Evolutionary conservation across 2,113 vertebrate species (phyloP).

Genomic region (Lepus europaeus): DNA sequence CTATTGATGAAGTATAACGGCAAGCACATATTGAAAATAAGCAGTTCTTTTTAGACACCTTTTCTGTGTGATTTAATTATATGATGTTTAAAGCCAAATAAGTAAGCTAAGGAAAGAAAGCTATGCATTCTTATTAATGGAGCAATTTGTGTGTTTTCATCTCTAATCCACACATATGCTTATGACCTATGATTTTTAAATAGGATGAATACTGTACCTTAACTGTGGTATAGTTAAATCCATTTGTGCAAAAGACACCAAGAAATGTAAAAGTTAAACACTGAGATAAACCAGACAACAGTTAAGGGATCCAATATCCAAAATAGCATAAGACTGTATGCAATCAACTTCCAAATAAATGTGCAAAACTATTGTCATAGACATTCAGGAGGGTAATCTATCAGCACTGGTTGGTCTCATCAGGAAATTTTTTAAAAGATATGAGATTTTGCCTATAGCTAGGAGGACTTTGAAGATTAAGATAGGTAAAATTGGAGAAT

Average conservation of each 20-base stretch:
- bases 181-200: not conserved
- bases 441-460: not conserved
- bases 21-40: not conserved
- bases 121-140: not conserved
- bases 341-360: conserved; percentile 46
- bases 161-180: conserved; percentile 6
- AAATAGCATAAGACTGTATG: not conserved
- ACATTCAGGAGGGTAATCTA: not conserved
- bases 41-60: not conserved
- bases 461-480: conserved; percentile 27
- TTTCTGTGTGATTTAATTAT: conserved; percentile 2
- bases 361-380: not conserved
- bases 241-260: not conserved
- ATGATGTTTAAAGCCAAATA: not conserved
- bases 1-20: not conserved
- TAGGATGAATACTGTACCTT: not conserved
- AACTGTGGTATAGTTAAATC: not conserved
- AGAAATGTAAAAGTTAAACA: not conserved
- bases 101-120: not conserved
- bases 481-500: not conserved
- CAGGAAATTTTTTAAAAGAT: not conserved
- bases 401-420: not conserved
- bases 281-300: not conserved
- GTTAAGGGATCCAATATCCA: not conserved
- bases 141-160: not conserved